Evolutionary conservation across 2,113 vertebrate species (phyloP).

Genomic region (Nyctereutes procyonoides): DNA sequence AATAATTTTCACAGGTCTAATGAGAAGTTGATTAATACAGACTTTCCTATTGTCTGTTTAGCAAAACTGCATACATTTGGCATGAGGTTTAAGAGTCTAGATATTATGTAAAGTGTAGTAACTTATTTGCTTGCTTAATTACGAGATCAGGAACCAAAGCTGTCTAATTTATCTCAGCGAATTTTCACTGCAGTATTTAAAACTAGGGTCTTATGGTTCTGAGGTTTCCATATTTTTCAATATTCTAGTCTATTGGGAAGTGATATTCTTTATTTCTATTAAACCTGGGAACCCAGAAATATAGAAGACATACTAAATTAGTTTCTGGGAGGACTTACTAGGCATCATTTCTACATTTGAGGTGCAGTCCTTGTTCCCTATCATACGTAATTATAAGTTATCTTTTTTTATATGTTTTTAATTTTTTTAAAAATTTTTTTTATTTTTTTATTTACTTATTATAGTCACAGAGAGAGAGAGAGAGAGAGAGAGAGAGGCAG

Average conservation of each 20-base stretch:
- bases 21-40: background rate
- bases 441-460: no score
- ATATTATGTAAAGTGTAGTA: background rate
- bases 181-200: background rate
- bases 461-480: no score
- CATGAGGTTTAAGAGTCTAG: background rate
- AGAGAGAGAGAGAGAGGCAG: no score
- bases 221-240: background rate
- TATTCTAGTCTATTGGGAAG: background rate
- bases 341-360: slow-evolving; percentile 25
- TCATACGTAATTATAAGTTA: slow-evolving; percentile 34
- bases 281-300: background rate
- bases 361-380: background rate
- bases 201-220: background rate
- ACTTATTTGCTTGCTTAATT: background rate
- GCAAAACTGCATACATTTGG: background rate
- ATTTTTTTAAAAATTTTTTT: no score
- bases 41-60: background rate
- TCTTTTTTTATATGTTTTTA: slow-evolving; percentile 29
- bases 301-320: background rate
- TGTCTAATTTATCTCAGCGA: background rate
- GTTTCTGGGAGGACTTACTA: slow-evolving; percentile 13
- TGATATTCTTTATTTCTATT: slow-evolving; percentile 34
- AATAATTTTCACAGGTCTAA: slow-evolving; percentile 22
- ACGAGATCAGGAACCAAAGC: background rate